Evolutionary conservation across 2,797 vertebrate species (phyloP), one percentile per base, ranked within the genome.

Genomic region (Rachycentron canadum): DNA sequence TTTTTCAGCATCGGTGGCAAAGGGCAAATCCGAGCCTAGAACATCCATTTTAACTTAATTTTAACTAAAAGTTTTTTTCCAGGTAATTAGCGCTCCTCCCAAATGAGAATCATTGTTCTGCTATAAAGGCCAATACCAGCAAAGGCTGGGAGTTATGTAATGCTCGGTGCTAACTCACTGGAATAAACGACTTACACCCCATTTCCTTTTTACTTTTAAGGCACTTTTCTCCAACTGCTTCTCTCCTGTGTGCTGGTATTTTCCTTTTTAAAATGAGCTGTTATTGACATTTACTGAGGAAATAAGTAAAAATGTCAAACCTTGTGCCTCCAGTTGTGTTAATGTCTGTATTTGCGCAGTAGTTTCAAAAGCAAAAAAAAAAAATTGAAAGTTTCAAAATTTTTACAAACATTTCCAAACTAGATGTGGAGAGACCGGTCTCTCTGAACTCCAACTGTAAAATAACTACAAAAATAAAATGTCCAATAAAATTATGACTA

Each of bases 161-260:
- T 4, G 19, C 70, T 45, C 23, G 19, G 9, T 47, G 26, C 34
- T 66, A 62, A 53, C 76, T 72, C 55, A 32, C 43, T 60, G 43
- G 72, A 68, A 79, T 80, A 79, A 81, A 81, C 71, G 12, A 70
- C 75, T 79, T 53, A 2, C 40, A 76, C 61, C 23, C 25, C 13
- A 28, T 70, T 73, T 78, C 66, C 6, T 43, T 83, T 83, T 69
- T 66, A 25, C 47, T 73, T 78, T 80, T 19, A 50, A 43, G 45
- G 28, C 59, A 74, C 47, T 47, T 68, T 43, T 28, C 56, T 34
- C 68, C 41, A 6, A 43, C 70, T 59, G 38, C 66, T 78, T 77
- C 61, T 81, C 88, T 86, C 84, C 66, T 61, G 84, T 87, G 88
- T 79, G 82, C 78, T 89, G 86, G 69, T 81, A 83, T 89, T 88